Evolutionary conservation across 2,888 invertebrate species (phyloP).

Genomic region (Eulithis prunata): DNA sequence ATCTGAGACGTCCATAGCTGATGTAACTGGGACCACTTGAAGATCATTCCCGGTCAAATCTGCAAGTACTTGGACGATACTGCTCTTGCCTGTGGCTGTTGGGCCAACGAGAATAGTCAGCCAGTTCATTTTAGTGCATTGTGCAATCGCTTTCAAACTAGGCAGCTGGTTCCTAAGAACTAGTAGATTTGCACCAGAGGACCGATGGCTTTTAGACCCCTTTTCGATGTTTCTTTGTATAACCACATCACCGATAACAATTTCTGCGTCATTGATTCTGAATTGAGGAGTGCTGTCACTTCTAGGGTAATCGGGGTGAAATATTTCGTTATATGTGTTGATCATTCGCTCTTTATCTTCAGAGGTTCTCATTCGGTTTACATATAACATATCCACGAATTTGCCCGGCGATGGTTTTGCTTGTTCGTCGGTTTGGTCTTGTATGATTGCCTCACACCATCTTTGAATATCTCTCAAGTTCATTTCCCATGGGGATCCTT

Average conservation of each 20-base stretch:
- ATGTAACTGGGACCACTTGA: constrained; percentile 91
- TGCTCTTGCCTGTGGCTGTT: constrained; percentile 91
- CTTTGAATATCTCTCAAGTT: constrained; percentile 97
- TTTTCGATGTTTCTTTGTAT: constrained; percentile 73
- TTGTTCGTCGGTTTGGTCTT: constrained; percentile 57
- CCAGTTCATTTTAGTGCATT: constrained; percentile 96
- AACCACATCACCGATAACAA: constrained; percentile 87
- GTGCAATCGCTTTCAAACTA: constrained; percentile 90
- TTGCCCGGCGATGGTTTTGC: constrained; percentile 78
- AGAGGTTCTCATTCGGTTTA: constrained; percentile 92
- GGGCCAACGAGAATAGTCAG: constrained; percentile 94
- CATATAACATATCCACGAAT: constrained; percentile 92
- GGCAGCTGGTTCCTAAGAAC: constrained; percentile 85
- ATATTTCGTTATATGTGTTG: constrained; percentile 75
- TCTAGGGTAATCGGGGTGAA: constrained; percentile 76
- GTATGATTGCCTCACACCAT: constrained; percentile 92
- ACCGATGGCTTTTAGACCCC: constrained; percentile 62
- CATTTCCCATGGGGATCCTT: constrained; percentile 98
- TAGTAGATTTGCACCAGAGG: constrained; percentile 70
- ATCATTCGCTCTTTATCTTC: constrained; percentile 90
- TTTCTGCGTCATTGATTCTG: constrained; percentile 82
- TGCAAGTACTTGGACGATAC: constrained; percentile 90
- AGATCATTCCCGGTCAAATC: constrained; percentile 89
- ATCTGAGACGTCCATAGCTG: constrained; percentile 97
- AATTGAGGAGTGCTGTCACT: constrained; percentile 83